A percentile compares a stretch with the other conserved stretches of the same genome.
Evolutionary conservation across 2,888 invertebrate species (phyloP).

Genomic region (Aporophyla lueneburgensis): DNA sequence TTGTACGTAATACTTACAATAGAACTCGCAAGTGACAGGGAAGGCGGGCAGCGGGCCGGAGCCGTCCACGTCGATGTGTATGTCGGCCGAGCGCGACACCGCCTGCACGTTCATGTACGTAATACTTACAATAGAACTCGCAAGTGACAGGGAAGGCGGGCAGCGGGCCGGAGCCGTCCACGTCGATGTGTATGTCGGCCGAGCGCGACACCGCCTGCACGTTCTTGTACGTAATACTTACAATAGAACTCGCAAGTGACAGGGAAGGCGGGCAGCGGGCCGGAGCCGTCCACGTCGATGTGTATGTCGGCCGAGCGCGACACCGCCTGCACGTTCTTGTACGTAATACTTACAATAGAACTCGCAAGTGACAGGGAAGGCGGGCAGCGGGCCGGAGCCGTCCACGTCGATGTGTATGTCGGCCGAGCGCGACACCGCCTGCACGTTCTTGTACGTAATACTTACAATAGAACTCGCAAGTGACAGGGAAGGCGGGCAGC

Average conservation of each 20-base stretch:
- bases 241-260: conserved; percentile 96
- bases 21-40: conserved; percentile 97
- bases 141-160: conserved; percentile 97
- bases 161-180: conserved; percentile 98
- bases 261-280: conserved; percentile 96
- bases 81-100: conserved; percentile 93
- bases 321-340: conserved; percentile 94
- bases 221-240: conserved; percentile 93
- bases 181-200: conserved; percentile 96
- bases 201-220: conserved; percentile 94
- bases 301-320: conserved; percentile 94
- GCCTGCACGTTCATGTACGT: conserved; percentile 95
- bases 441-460: conserved; percentile 93
- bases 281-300: conserved; percentile 99
- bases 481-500: conserved; percentile 96
- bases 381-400: conserved; percentile 97
- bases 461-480: conserved; percentile 95
- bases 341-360: conserved; percentile 92
- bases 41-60: conserved; percentile 98
- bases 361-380: conserved; percentile 97
- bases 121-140: conserved; percentile 93
- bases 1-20: conserved; percentile 93
- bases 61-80: conserved; percentile 98
- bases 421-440: conserved; percentile 93
- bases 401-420: conserved; percentile 97